Base-by-base conservation (phyloP, 2,797 vertebrate genomes). In the Tangara arthus region DNA sequence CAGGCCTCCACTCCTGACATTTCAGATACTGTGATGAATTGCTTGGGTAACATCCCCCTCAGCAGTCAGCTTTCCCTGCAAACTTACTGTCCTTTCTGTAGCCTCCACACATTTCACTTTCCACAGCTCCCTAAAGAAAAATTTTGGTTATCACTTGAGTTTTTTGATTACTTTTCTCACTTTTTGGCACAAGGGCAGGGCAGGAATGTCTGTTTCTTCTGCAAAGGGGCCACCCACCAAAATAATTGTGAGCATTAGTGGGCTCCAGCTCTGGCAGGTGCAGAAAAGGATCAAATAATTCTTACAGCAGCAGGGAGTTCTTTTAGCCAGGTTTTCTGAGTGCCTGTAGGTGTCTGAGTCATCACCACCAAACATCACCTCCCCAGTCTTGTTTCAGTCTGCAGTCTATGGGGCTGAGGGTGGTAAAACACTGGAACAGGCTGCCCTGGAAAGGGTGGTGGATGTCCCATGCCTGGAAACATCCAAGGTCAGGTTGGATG, bases 21-120 rank as follows among this genome's bases (percentile, higher is more conserved):
- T 94, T 94, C 92, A 84, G 73, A 72, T 26, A 59, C 83, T 0
- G 1, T 87, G 90, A 96, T 87, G 84, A 80, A 95, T 94, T 82
- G 86, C 71, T 93, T 60, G 65, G 95, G 65, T 87, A 96, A 91
- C 77, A 84, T 90, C 81, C 55, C 60, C 78, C 76, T 46, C 63
- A 79, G 73, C 15, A 2, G 60, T 41, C 32, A 90, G 82, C 76
- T 85, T 81, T 91, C 64, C 66, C 35, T 35, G 60, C 13, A 35
- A 88, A 82, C 50, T 71, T 30, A 72, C 73, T 15, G 3, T 59
- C 35, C 77, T 52, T 73, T 27, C 52, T 11, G 2, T 7, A 87
- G 73, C 68, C 55, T 76, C 64, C 18, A 3, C 1, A 10, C 41
- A 13, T 39, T 89, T 81, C 39, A 76, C 64, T 57, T 79, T 81